Base-by-base conservation (phyloP, 2,113 vertebrate species). In the Myotis lucifugus region DNA sequence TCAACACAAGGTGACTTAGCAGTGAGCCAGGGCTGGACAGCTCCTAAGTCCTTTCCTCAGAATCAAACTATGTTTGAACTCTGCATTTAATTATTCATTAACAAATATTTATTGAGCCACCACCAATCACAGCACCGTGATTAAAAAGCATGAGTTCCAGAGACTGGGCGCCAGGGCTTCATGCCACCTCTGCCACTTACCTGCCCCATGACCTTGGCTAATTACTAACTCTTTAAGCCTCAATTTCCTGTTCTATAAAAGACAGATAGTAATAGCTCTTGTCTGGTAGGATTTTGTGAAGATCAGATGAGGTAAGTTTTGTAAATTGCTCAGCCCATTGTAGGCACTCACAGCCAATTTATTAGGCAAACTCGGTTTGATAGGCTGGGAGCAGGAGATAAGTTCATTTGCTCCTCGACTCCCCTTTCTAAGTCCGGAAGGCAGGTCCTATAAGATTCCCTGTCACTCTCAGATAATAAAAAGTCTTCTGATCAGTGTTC, bases 391-490 rank as follows among this genome's bases (percentile, higher is more conserved):
- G 72, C 66, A 76, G 40, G 77, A 83, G 78, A 67, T 42, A 29
- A 67, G 59, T 85, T 81, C 67, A 73, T 88, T 91, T 82, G 6
- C 29, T 52, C 7, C 59, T 74, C 29, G 4, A 3, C n/a, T 88
- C 70, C 15, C 27, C 83, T 85, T 50, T 70, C 77, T 50, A 56
- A 95, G 73, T 23, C 11, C 14, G 52, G 64, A 27, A 42, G 72
- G 48, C 64, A 59, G 8, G 7, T 54, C 19, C 56, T 27, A 1
- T 76, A n/a, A 48, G 52, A 59, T 17, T 90, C 52, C 42, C 27
- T 82, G 85, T 90, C 85, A 88, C 54, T 88, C 61, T 69, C 27
- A 59, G 64, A 90, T 81, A 79, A 93, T 81, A 82, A 61, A 83
- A 95, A 56, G 48, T 83, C 23, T 48, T 96, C 50, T 21, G 42